Percentiles rank a stretch among this genome's conserved stretches.
phyloP scores from a whole-genome alignment of 2,113 vertebrate species.

The Neoarius graeffei region DNA sequence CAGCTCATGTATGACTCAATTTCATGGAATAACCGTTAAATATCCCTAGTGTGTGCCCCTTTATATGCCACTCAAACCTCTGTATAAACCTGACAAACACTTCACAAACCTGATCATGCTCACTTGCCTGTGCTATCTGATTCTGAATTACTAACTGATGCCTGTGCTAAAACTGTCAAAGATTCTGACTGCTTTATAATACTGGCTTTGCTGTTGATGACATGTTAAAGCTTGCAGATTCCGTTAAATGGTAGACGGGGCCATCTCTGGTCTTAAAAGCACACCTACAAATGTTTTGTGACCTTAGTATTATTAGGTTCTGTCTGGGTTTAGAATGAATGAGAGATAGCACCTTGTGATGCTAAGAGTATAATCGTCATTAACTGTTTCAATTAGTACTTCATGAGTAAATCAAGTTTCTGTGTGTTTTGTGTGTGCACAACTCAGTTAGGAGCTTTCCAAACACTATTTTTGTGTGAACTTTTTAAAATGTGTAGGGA shows the following conservation, averaged over 20 bases:
- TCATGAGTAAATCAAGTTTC: neutral
- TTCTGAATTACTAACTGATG: neutral
- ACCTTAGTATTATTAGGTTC: neutral
- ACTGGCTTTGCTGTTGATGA: neutral
- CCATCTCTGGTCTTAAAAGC: neutral
- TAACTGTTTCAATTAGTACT: neutral
- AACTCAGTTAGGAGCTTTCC: neutral
- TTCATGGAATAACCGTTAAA: neutral
- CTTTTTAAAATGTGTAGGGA: neutral
- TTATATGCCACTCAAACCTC: neutral
- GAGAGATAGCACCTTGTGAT: neutral
- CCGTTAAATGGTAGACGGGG: neutral
- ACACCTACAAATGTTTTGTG: neutral
- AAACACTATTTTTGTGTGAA: neutral
- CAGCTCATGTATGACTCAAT: too few relatives aligned
- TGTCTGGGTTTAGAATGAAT: neutral
- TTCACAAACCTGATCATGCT: constrained; percentile 11
- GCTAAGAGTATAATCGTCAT: neutral
- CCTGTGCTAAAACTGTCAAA: neutral
- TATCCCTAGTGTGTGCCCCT: neutral
- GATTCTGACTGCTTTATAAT: neutral
- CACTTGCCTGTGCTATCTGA: neutral
- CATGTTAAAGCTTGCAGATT: neutral
- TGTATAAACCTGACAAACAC: constrained; percentile 22
- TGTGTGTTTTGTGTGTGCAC: neutral